phyloP scores from a whole-genome alignment of 2,113 vertebrate genomes.

The Micromys minutus region DNA sequence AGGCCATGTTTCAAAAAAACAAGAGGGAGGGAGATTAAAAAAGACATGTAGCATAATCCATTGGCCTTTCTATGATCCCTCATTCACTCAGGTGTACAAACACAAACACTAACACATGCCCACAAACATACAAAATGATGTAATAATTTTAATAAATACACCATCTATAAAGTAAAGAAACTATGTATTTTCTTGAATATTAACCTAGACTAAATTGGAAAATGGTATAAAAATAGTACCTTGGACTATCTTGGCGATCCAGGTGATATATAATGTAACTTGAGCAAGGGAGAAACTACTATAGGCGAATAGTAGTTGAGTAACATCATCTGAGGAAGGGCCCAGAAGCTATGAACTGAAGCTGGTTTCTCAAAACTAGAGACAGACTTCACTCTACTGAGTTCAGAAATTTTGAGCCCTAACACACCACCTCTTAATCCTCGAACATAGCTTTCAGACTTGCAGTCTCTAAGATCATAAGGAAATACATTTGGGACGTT shows the following conservation, averaged over 20 bases:
- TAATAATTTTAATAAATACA: background rate
- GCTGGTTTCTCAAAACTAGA: background rate
- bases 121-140: background rate
- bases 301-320: background rate
- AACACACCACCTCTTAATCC: background rate
- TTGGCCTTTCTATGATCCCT: background rate
- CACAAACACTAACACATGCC: background rate
- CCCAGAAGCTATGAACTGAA: background rate
- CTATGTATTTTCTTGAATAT: background rate
- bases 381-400: background rate
- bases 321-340: background rate
- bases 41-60: background rate
- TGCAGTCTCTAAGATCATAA: background rate
- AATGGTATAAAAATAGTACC: background rate
- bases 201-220: background rate
- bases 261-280: background rate
- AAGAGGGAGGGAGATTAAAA: background rate
- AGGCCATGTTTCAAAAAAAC: background rate
- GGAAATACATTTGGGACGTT: background rate
- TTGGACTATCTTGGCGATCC: background rate
- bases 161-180: background rate
- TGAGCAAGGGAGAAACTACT: background rate
- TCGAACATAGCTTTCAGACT: background rate
- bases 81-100: background rate
- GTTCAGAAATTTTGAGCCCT: background rate